Conservation (phyloP, 2,888 invertebrate species). For the Zelleria hepariella region DNA sequence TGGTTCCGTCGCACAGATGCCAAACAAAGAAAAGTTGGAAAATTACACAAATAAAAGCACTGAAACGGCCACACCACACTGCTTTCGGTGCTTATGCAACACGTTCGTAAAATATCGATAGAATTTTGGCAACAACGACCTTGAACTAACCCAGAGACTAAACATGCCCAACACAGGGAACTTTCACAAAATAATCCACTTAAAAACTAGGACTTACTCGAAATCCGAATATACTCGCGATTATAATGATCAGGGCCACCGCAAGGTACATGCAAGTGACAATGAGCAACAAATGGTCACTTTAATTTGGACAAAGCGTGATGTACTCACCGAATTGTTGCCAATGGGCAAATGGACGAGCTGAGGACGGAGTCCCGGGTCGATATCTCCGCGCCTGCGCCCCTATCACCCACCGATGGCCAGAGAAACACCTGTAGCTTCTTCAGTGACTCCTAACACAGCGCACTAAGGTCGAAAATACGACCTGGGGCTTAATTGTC, state of each 20-base stretch:
- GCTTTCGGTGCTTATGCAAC: no score
- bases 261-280: slow-evolving; percentile 64
- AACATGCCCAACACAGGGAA: neutral
- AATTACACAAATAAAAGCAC: no score
- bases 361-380: neutral
- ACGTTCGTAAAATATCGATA: neutral
- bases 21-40: no score
- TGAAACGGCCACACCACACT: no score
- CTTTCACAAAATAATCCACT: neutral
- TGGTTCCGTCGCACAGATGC: no score
- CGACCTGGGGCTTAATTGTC: no score
- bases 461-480: neutral
- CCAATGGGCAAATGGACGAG: neutral
- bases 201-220: slow-evolving; percentile 45
- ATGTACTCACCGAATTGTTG: neutral
- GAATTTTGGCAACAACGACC: neutral
- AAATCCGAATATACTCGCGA: slow-evolving; percentile 62
- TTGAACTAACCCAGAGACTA: neutral
- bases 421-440: neutral
- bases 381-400: neutral
- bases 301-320: neutral
- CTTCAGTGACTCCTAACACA: neutral
- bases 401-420: neutral
- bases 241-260: slow-evolving; percentile 62
- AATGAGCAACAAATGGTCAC: neutral